Evolutionary conservation across 2,797 vertebrate genomes (phyloP), one percentile per base, ranked within the genome.

Genomic region (Notolabrus celidotus): DNA sequence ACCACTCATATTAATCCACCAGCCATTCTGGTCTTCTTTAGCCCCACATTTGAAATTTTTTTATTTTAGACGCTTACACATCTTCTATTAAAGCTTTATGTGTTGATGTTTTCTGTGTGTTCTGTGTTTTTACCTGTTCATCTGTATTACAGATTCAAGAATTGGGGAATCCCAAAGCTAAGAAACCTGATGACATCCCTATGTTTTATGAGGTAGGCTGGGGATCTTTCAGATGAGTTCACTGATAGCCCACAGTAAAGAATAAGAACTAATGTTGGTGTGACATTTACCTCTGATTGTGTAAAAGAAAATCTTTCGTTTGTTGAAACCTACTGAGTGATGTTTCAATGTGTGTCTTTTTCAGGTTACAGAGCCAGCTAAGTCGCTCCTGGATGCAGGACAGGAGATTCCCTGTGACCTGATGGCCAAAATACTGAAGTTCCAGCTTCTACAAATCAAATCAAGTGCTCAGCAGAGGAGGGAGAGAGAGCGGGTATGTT

Each of bases 391-490:
- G 74, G 95, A 96, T 60, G 87, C 67, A 8, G 95, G 94, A 76
- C 88, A 95, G 46, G 91, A 94, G 71, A 87, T 99, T 77, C 91
- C 96, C 53, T 75, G 93, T 72, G 93, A 96, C 4, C 80, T 98
- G 59, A 90, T 93, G 87, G 95, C 95, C 63, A 98, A 97, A 81
- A 84, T 99, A 56, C 51, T 99, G 67, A 99, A 99, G 89, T 98
- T 96, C 80, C 94, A 94, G 38, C 90, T 99, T 71, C 93, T 99
- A 60, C 89, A 88, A 45, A 84, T 96, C 53, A 98, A 98, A 90
- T 58, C 84, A 41, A 91, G 70, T 38, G 94, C 97, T 69, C 86
- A 94, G 70, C 88, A 93, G 71, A 94, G 93, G 81, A 91, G 92
- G 59, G 81, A 89, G 41, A 74, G 63, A 0, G 93, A 94, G 67